Conservation (phyloP, 1,140 invertebrate genomes). For the Neocloeon triangulifer region DNA sequence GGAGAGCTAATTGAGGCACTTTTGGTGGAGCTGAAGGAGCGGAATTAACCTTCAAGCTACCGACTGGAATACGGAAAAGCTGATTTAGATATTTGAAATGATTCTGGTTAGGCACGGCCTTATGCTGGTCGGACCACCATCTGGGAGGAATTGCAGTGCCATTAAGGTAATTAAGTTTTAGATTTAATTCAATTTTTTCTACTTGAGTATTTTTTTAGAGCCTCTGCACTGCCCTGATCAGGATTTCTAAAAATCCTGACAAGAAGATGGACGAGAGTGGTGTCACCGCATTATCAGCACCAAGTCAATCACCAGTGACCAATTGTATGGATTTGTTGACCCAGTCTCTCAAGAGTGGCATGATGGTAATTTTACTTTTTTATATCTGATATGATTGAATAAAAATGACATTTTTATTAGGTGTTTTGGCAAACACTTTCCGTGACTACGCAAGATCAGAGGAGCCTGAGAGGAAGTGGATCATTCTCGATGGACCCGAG, state of each 20-base stretch:
- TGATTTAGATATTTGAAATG: constrained; percentile 73
- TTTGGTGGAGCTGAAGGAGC: constrained; percentile 27
- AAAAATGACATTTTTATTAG: constrained; percentile 13
- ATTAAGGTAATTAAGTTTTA: constrained; percentile 50
- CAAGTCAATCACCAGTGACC: constrained; percentile 78
- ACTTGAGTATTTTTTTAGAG: too few relatives aligned
- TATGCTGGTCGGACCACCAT: constrained; percentile 75
- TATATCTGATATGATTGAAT: background rate
- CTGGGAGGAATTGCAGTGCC: constrained; percentile 66
- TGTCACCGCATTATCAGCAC: constrained; percentile 74
- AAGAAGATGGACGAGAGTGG: constrained; percentile 50
- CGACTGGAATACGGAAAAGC: constrained; percentile 50
- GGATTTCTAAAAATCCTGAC: constrained; percentile 29
- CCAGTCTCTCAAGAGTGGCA: constrained; percentile 81
- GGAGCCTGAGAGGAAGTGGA: constrained; percentile 64
- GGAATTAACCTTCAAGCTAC: constrained; percentile 50
- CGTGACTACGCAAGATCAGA: constrained; percentile 58
- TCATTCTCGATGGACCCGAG: constrained; percentile 72
- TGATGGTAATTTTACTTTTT: constrained; percentile 35
- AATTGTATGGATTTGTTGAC: constrained; percentile 83
- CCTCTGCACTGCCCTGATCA: background rate
- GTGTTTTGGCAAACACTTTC: constrained; percentile 69
- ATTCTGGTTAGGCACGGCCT: constrained; percentile 77
- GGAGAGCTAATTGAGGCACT: constrained; percentile 38
- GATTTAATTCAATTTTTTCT: too few relatives aligned